Evolutionary conservation across 2,888 invertebrate genomes (phyloP).

Genomic region (Xylota sylvarum): DNA sequence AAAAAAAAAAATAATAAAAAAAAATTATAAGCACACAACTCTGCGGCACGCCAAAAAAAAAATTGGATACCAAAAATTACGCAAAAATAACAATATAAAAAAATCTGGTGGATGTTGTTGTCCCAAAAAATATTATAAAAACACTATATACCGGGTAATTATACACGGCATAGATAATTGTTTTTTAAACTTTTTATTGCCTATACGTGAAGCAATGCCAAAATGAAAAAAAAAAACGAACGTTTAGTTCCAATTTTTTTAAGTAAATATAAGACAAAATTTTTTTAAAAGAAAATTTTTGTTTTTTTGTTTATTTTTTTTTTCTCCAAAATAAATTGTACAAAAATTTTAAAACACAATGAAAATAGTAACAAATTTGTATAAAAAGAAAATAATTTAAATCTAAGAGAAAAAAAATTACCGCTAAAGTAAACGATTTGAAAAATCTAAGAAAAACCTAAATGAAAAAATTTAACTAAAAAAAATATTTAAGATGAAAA

Average conservation of each 20-base stretch:
- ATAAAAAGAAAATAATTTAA: constrained; percentile 78
- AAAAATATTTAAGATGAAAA: constrained; percentile 77
- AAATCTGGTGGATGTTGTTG: constrained; percentile 77
- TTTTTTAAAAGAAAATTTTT: constrained; percentile 76
- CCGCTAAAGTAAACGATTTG: constrained; percentile 73
- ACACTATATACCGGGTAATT: constrained; percentile 66
- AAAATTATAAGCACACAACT: constrained; percentile 79
- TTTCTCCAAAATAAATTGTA: constrained; percentile 76
- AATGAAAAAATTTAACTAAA: constrained; percentile 77
- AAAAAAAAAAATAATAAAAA: constrained; percentile 53
- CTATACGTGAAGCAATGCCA: constrained; percentile 78
- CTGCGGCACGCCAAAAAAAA: constrained; percentile 77
- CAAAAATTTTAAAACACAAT: constrained; percentile 78
- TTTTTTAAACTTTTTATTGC: constrained; percentile 76
- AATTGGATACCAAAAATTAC: constrained; percentile 77
- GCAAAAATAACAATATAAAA: constrained; percentile 58
- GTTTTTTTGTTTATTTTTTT: constrained; percentile 78
- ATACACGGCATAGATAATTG: constrained; percentile 72
- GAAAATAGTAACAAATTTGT: constrained; percentile 82
- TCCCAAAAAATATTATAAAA: constrained; percentile 68
- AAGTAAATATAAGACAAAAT: constrained; percentile 78
- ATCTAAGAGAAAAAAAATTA: constrained; percentile 68
- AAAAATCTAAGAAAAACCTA: constrained; percentile 78
- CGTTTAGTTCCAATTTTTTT: constrained; percentile 70
- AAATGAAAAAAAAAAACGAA: constrained; percentile 71